phyloP scores from a whole-genome alignment of 2,888 invertebrate species.

The Busseola fusca region DNA sequence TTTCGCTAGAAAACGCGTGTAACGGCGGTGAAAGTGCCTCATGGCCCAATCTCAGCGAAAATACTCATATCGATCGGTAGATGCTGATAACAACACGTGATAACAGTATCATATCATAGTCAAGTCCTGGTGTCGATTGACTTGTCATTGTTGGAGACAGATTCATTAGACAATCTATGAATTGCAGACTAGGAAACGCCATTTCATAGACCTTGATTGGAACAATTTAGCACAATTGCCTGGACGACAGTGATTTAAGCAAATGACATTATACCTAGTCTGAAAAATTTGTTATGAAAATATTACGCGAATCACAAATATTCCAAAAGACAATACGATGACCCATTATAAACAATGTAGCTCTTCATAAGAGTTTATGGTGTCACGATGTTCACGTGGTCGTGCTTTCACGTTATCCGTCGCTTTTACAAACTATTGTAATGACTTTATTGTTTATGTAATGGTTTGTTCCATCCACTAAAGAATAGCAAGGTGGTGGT shows the following conservation, averaged over 20 bases:
- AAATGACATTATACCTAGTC: conserved; percentile 1
- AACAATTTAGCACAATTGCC: conserved; percentile 56
- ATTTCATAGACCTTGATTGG: conserved; percentile 55
- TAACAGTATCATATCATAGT: conserved; percentile 73
- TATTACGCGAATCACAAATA: conserved; percentile 14
- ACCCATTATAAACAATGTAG: conserved; percentile 42
- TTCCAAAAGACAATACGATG: conserved; percentile 6
- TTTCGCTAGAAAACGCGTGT: conserved; percentile 89
- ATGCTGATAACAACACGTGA: conserved; percentile 81
- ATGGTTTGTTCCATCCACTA: conserved; percentile 42
- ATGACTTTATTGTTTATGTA: conserved; percentile 32
- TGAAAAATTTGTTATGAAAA: conserved; percentile 10
- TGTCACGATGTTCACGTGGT: conserved; percentile 42
- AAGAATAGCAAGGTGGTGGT: conserved; percentile 11
- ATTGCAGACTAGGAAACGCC: conserved; percentile 66
- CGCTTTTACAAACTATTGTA: conserved; percentile 38
- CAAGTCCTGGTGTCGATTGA: conserved; percentile 68
- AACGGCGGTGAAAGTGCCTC: conserved; percentile 91
- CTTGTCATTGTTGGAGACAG: conserved; percentile 74
- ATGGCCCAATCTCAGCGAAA: conserved; percentile 83
- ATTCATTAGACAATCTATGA: conserved; percentile 74
- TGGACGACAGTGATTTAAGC: conserved; percentile 42
- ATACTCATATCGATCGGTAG: conserved; percentile 86
- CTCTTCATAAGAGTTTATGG: conserved; percentile 27
- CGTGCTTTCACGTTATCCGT: conserved; percentile 14